Conservation (phyloP, 2,888 invertebrate species). For the Thecocarcelia acutangulata region DNA sequence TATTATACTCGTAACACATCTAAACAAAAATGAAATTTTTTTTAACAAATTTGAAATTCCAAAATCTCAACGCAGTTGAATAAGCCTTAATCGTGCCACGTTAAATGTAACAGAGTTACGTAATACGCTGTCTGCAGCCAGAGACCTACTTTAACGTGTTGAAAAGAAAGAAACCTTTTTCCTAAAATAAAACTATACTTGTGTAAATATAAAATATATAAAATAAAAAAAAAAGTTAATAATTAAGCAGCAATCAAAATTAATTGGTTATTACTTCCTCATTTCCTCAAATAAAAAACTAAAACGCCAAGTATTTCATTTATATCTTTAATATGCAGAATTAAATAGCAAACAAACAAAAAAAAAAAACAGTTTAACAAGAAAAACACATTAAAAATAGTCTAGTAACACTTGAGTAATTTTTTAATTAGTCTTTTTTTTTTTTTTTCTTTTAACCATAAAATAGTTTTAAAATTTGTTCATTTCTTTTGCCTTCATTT, state of each 20-base stretch:
- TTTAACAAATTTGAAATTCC: no score
- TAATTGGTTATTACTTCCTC: constrained; percentile 46
- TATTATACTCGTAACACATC: no score
- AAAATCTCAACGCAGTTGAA: no score
- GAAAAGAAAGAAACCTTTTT: not conserved
- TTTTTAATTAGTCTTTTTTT: constrained; percentile 40
- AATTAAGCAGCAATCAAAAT: constrained; percentile 31
- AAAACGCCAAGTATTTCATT: not conserved
- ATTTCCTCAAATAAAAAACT: constrained; percentile 38
- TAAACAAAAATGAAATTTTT: no score
- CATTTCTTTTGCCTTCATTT: constrained; percentile 13
- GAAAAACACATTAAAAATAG: constrained; percentile 17
- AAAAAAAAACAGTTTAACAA: constrained; percentile 4
- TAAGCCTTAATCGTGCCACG: no score
- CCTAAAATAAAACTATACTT: not conserved
- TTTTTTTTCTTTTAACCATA: not conserved
- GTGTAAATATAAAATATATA: not conserved
- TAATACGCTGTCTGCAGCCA: no score
- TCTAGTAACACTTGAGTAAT: constrained; percentile 46
- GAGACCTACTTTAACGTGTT: not conserved
- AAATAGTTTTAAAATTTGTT: not conserved
- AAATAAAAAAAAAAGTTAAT: not conserved
- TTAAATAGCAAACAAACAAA: not conserved
- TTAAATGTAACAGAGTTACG: no score
- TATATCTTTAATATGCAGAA: constrained; percentile 12